A percentile compares a stretch with the other conserved stretches of the same genome.
phyloP scores from a whole-genome alignment of 1,140 invertebrate genomes.

The Platorchestia sp. region DNA sequence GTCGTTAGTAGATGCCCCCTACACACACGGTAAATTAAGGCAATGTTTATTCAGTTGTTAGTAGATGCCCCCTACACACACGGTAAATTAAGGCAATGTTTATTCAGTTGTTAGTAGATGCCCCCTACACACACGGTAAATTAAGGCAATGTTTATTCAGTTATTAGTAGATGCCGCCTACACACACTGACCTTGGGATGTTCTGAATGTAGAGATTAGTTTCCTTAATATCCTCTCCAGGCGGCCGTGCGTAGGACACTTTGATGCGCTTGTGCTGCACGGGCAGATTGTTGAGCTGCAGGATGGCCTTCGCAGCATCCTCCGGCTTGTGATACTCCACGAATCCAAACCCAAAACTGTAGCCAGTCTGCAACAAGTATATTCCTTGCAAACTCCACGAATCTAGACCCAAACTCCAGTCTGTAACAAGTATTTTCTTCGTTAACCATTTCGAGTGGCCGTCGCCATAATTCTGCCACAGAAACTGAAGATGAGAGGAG shows the following conservation, averaged over 20 bases:
- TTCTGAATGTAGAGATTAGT: constrained; percentile 96
- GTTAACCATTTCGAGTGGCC: no score
- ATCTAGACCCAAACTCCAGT: no score
- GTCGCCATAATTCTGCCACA: no score
- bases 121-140: not conserved
- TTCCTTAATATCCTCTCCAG: constrained; percentile 93
- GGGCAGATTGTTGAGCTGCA: constrained; percentile 88
- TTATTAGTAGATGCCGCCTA: not conserved
- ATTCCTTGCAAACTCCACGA: not conserved
- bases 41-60: not conserved
- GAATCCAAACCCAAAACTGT: constrained; percentile 97
- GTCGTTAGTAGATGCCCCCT: no score
- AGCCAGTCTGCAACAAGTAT: constrained; percentile 81
- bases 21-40: no score
- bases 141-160: no score
- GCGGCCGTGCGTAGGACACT: constrained; percentile 92
- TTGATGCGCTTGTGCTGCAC: constrained; percentile 89
- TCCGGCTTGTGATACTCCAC: constrained; percentile 90
- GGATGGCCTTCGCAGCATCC: constrained; percentile 88
- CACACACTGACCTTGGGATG: constrained; percentile 78
- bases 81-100: no score
- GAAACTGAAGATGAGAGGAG: no score
- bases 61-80: not conserved
- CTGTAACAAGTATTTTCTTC: no score
- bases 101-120: not conserved